Base-by-base conservation (phyloP, 2,797 vertebrate genomes). In the Pseudochaenichthys georgianus region DNA sequence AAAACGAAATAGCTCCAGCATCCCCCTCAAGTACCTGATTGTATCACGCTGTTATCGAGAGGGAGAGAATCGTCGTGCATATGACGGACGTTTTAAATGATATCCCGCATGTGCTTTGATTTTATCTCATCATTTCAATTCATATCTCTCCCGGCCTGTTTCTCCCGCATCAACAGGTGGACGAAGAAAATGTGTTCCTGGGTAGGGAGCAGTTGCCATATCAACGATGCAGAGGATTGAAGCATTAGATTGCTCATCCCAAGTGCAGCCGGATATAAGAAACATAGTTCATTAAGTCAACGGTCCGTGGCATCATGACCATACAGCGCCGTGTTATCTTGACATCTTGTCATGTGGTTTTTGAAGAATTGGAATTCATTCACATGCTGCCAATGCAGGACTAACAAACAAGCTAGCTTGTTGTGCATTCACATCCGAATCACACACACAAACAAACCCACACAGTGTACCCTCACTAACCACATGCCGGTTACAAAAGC, bases 181-280 rank as follows among this genome's bases (percentile, higher is more conserved):
- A 89, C 23, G 31, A 58, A 51, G 62, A 43, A 69, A 73, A 74
- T 62, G 6, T 43, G 57, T 61, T 84, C 64, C 60, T 62, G 63
- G 66, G 46, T 9, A 46, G 42, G 66, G 53, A 74, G 75, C 62
- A 28, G 88, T 92, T 90, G 80, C 81, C 82, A 90, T 88, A 76
- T 83, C 87, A 89, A 92, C 71, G 57, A 63, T 67, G 67, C 57
- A n/a, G 42, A 48, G 45, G 64, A 75, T 79, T 60, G 67, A 77
- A 54, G 64, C 75, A 64, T 70, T 64, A 38, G 55, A 82, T 80
- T 67, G 46, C 23, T 64, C 51, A 11, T 50, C 28, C 77, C 9
- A 41, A n/a, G n/a, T n/a, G n/a, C n/a, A 79, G 57, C 58, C 19
- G 70, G 38, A 80, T 82, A 81, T 15, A 46, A 55, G 34, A 74